Conservation (phyloP, 2,797 vertebrate species). For the Microctenopoma stevenorrisi region DNA sequence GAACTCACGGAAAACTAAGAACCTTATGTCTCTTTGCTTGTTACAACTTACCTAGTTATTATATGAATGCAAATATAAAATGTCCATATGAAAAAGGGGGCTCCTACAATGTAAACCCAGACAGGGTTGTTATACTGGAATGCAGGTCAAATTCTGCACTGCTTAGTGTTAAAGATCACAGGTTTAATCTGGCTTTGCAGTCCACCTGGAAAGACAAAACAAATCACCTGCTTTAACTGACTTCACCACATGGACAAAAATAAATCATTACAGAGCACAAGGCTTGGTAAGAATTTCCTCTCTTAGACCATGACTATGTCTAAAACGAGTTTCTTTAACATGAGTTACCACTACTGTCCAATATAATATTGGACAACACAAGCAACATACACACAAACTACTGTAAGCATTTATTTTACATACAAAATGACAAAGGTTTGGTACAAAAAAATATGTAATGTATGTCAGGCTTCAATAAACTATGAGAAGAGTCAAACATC, state of each 20-base stretch:
- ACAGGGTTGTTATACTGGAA: background rate
- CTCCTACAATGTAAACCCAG: too few species aligned
- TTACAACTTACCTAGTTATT: background rate
- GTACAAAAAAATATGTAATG: conserved; percentile 14
- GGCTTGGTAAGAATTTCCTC: background rate
- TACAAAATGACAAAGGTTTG: conserved; percentile 26
- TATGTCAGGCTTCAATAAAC: background rate
- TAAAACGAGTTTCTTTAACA: too few species aligned
- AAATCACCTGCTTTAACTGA: background rate
- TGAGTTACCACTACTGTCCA: background rate
- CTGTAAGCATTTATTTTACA: conserved; percentile 31
- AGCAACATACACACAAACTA: background rate
- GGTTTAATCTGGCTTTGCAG: background rate
- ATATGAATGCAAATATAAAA: too few species aligned
- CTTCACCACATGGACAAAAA: too few species aligned
- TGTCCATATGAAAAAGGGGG: too few species aligned
- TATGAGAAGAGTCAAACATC: background rate
- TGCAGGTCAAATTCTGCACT: background rate
- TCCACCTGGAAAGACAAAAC: too few species aligned
- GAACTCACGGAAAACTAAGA: conserved; percentile 29
- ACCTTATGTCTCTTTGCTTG: background rate
- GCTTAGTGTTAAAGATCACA: background rate
- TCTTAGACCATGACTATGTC: background rate
- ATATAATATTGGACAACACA: background rate
- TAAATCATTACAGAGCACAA: too few species aligned